Base-by-base conservation (phyloP, 92 coral and sea anemone genomes). In the Epizoanthus ramosus region DNA sequence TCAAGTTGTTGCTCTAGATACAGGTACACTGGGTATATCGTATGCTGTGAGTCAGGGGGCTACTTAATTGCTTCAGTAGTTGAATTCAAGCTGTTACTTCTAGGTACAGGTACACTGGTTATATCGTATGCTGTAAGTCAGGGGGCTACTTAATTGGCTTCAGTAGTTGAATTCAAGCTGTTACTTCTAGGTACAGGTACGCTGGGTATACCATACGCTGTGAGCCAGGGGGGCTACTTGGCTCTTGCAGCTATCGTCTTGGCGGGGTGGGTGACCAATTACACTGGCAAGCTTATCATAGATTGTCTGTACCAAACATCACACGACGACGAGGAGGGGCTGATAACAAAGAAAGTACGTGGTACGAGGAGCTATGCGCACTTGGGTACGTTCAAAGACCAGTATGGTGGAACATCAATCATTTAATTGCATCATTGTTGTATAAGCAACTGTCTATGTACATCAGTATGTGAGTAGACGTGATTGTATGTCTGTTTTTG, bases 61-160 rank as follows among this genome's bases (percentile, higher is more conserved):
- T 94, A 94, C 65, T 79, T 94, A 83, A 85, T 97, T n/a, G 83
- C 89, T 16, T 94, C 80, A 28, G 99, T 9, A 68, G 8, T 17
- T n/a, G 19, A 13, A 68, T 68, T 18, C 37, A 14, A 25, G 7
- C 16, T 25, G 9, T 17, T 25, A 5, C 47, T 17, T 25, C 1
- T 39, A 97, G 99, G 99, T 33, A 97, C 99, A n/a, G 99, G 99
- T 10, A 96, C 99, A 47, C 88, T 96, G 21, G 99, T 98, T 5
- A 87, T 96, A 45, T 98, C 99, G 10, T 96, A 90, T 58, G 99
- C 99, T 15, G 94, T 96, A 25, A 93, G 96, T 64, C 95, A 96
- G 69, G 99, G 63, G 99, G 99, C 13, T 94, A 94, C 65, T 79
- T 94, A 83, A 85, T 97, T n/a, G 83, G n/a, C 89, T 16, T 94